These are phyloP conservation scores for Diploptera punctata DNA, from an alignment of 2,888 invertebrate species.

Conservation along the genomic window DNA sequence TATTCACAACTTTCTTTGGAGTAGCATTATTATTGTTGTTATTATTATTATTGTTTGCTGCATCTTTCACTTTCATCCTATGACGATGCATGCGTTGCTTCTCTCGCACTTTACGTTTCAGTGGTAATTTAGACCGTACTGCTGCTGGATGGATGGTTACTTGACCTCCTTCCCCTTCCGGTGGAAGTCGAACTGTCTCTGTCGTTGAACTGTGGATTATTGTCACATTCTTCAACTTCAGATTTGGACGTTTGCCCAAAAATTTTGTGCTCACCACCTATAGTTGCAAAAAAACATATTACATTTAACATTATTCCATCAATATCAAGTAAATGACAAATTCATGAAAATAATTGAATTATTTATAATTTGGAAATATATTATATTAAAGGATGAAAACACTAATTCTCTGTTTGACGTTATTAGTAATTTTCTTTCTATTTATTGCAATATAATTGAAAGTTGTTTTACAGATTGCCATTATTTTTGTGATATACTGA, in stretches of 20 bases:
- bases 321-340: too few species aligned
- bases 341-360: too few species aligned
- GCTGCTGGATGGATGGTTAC: slow-evolving; percentile 84
- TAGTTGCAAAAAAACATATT: too few species aligned
- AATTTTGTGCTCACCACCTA: slow-evolving; percentile 82
- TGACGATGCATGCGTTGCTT: slow-evolving; percentile 34
- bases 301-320: too few species aligned
- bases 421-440: too few species aligned
- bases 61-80: slow-evolving; percentile 49
- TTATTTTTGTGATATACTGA: too few species aligned
- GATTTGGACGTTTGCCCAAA: slow-evolving; percentile 78
- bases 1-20: slow-evolving; percentile 46
- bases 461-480: too few species aligned
- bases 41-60: slow-evolving; percentile 56
- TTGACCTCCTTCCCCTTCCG: slow-evolving; percentile 62
- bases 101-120: slow-evolving; percentile 78
- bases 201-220: slow-evolving; percentile 91
- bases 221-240: slow-evolving; percentile 85
- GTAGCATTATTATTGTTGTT: slow-evolving; percentile 50
- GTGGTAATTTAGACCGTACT: slow-evolving; percentile 83
- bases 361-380: too few species aligned
- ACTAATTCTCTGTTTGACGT: too few species aligned
- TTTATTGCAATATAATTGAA: too few species aligned
- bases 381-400: too few species aligned
- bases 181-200: slow-evolving; percentile 83